Evolutionary conservation across 2,113 vertebrate genomes (phyloP), one percentile per base, ranked within the genome.

Genomic region (Nothoprocta perdicaria): DNA sequence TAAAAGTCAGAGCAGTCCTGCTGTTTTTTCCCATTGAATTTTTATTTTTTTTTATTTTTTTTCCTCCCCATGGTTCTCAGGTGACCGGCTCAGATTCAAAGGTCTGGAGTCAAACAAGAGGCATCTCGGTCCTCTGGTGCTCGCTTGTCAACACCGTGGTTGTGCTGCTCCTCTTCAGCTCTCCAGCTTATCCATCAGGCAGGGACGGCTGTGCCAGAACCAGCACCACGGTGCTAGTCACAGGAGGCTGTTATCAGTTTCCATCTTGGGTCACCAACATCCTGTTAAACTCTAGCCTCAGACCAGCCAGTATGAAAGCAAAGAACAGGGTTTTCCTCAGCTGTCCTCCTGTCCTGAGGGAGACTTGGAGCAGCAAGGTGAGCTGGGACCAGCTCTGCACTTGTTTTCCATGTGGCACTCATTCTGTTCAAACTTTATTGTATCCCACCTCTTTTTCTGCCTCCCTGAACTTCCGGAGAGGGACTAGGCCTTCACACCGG

Each of bases 61-160:
- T 52, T 52, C 68, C 35, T 79, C 9, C 12, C n/a, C 73, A 1
- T 40, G 35, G 9, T 18, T 73, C 18, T 48, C 10, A 10, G 29
- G 17, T 2, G 3, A 10, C 45, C 0, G 2, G 27, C 33, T 74
- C n/a, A 31, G 55, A 40, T 27, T 26, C 1, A 12, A 50, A 58
- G 7, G 9, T 68, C 46, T 63, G 61, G 83, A 68, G 19, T 7
- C 31, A 68, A 23, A 5, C 2, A 53, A 48, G 10, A 17, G 12
- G 24, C 74, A 10, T 18, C 21, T 45, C 55, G 12, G 26, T 7
- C 7, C 10, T 19, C 10, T 31, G 26, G 21, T 1, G 1, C 27
- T 53, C 19, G 3, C 29, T 17, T 82, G 41, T 63, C 60, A 58
- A 23, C 17, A 17, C 9, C 3, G 3, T 29, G 18, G 15, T 19